Evolutionary conservation across 2,888 invertebrate species (phyloP), one percentile per base, ranked within the genome.

Genomic region (Luperina nickerlii): DNA sequence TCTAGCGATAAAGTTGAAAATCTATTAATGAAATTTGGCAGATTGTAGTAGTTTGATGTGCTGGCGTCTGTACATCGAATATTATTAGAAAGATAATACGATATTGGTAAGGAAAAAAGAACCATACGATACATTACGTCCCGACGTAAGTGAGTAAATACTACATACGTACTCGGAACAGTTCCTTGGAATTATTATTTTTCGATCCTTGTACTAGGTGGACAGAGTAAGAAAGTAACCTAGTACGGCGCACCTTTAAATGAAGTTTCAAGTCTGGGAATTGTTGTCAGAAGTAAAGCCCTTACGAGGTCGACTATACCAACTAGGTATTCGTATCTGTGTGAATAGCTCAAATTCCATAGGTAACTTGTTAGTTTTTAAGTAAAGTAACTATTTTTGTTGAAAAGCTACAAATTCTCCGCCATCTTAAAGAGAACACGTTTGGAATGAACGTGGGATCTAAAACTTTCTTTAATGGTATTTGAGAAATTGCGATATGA

Each of bases 391-490:
- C 79, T 38, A 69, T 75, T 82, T 76, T 73, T 67, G 62, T 67
- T 57, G 27, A 65, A 76, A 81, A 70, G 24, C 7, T 77, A 45
- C 15, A 66, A 75, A 74, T 76, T 74, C 65, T 66, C 48, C n/a
- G 67, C 38, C 45, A 32, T 81, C 42, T 67, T 76, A 74, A 63
- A 75, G 65, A 66, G 32, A 76, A 71, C 68, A 77, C 20, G 81
- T 42, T 7, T 48, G 87, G 68, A 74, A 86, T 87, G 66, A 48
- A 75, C 15, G 57, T 38, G 51, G 48, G 9, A 45, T 79, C 69
- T 63, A 57, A 71, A 78, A 71, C 66, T 42, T 60, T 67, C n/a
- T 65, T 63, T 54, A 45, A 20, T 13, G 76, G 66, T 74, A 78
- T 87, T 75, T 76, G 32, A 68, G 71, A 62, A 42, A 4, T 60